Percentiles rank a stretch among this genome's conserved stretches.
Conservation (phyloP, 2,797 vertebrate genomes). For the Labeo calbasu region DNA sequence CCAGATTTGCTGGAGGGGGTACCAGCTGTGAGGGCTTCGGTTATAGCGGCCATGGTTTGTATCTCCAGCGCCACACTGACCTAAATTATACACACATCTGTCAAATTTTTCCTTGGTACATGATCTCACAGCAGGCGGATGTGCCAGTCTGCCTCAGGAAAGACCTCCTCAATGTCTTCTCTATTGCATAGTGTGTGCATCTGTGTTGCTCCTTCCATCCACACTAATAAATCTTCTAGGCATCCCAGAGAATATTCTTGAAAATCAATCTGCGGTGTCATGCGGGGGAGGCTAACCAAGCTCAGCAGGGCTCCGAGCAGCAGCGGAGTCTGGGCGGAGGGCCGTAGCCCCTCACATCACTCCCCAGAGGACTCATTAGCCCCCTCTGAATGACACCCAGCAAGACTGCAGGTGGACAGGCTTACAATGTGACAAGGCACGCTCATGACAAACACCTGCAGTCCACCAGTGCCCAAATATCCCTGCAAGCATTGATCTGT, state of each 20-base stretch:
- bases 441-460: conserved; percentile 61
- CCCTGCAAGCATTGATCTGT: conserved; percentile 76
- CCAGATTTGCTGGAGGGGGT: conserved; percentile 13
- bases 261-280: conserved; percentile 69
- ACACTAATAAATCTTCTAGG: conserved; percentile 63
- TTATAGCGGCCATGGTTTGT: conserved; percentile 16
- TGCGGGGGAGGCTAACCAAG: conserved; percentile 32
- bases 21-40: conserved; percentile 5
- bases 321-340: conserved; percentile 44
- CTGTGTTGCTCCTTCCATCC: conserved; percentile 28
- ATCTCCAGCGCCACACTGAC: conserved; percentile 17
- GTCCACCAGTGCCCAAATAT: conserved; percentile 71
- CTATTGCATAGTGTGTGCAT: conserved; percentile 12
- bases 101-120: conserved; percentile 48
- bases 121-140: conserved; percentile 60
- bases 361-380: conserved; percentile 59
- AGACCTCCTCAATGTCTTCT: conserved; percentile 56
- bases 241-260: conserved; percentile 58
- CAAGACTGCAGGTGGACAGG: conserved; percentile 59
- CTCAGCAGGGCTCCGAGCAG: conserved; percentile 32
- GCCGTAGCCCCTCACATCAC: background rate
- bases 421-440: conserved; percentile 59
- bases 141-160: conserved; percentile 65
- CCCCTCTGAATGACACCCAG: conserved; percentile 51
- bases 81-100: conserved; percentile 51